These are phyloP conservation scores for Homarus gammarus DNA, from an alignment of 2,888 invertebrate genomes.

Conservation along the genomic window DNA sequence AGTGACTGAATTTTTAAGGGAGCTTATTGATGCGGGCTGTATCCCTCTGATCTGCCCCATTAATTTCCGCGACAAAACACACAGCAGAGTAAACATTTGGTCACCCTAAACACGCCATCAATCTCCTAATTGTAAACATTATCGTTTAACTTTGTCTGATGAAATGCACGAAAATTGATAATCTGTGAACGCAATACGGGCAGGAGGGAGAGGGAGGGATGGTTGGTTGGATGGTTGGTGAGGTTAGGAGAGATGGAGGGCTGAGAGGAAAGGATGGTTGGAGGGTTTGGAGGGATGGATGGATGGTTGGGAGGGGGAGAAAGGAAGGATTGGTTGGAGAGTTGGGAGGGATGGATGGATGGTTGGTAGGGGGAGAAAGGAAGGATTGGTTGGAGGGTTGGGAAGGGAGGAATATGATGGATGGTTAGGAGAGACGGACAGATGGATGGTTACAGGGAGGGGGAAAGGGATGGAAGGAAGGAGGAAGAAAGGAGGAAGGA, in stretches of 20 bases:
- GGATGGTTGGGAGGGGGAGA: too few relatives aligned
- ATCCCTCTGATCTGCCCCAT: constrained; percentile 46
- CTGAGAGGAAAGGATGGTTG: neutral
- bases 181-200: constrained; percentile 32
- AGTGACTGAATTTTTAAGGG: constrained; percentile 45
- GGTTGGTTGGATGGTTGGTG: too few relatives aligned
- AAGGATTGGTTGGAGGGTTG: too few relatives aligned
- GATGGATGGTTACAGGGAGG: neutral
- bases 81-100: constrained; percentile 62
- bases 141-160: constrained; percentile 60
- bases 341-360: constrained; percentile 22
- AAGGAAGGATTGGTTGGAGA: neutral
- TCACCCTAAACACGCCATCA: constrained; percentile 53
- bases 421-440: neutral
- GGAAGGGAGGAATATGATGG: too few relatives aligned
- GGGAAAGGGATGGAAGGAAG: constrained; percentile 29
- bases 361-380: neutral
- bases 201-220: constrained; percentile 7
- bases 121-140: constrained; percentile 62
- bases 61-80: constrained; percentile 56
- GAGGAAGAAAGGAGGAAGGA: neutral
- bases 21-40: constrained; percentile 11
- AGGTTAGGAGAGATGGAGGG: neutral
- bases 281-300: constrained; percentile 28
- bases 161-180: constrained; percentile 53